Conservation (phyloP, 1,140 invertebrate species). For the Lasioglossum albipes region DNA sequence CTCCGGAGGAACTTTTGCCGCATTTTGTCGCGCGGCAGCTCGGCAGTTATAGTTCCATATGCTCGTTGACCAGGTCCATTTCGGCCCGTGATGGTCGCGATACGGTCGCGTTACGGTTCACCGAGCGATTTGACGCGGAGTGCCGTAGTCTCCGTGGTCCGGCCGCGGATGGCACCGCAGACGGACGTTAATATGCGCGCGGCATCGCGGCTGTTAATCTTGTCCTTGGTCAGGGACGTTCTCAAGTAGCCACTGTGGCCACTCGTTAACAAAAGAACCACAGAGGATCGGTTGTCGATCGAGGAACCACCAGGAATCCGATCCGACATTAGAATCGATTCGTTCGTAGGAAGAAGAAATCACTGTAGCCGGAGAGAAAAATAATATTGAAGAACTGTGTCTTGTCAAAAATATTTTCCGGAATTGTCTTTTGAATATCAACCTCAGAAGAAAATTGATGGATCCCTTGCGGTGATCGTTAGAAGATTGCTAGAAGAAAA, state of each 20-base stretch:
- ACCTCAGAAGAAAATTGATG: too few relatives aligned
- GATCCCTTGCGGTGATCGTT: too few relatives aligned
- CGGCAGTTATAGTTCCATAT: slow-evolving; percentile 54
- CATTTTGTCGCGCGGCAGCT: slow-evolving; percentile 33
- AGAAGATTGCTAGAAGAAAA: too few relatives aligned
- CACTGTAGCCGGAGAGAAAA: too few relatives aligned
- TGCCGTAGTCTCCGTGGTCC: slow-evolving; percentile 16
- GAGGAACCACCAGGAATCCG: too few relatives aligned
- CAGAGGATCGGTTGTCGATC: background rate
- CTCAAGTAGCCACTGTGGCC: background rate
- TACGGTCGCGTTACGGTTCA: slow-evolving; percentile 75
- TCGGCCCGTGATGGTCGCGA: slow-evolving; percentile 66
- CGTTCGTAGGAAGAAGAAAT: too few relatives aligned
- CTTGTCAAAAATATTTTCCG: too few relatives aligned
- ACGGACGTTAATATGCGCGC: slow-evolving; percentile 57
- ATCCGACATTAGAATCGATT: too few relatives aligned
- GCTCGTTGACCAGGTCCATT: slow-evolving; percentile 63
- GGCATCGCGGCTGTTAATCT: slow-evolving; percentile 38
- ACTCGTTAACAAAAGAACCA: background rate
- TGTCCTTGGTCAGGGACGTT: slow-evolving; percentile 4
- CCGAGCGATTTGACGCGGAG: slow-evolving; percentile 72
- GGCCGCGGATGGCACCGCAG: slow-evolving; percentile 58
- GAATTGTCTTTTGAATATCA: too few relatives aligned
- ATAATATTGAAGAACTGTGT: too few relatives aligned
- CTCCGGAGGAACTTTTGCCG: slow-evolving; percentile 29